phyloP scores from a whole-genome alignment of 2,888 invertebrate genomes.

The Latrodectus elegans region DNA sequence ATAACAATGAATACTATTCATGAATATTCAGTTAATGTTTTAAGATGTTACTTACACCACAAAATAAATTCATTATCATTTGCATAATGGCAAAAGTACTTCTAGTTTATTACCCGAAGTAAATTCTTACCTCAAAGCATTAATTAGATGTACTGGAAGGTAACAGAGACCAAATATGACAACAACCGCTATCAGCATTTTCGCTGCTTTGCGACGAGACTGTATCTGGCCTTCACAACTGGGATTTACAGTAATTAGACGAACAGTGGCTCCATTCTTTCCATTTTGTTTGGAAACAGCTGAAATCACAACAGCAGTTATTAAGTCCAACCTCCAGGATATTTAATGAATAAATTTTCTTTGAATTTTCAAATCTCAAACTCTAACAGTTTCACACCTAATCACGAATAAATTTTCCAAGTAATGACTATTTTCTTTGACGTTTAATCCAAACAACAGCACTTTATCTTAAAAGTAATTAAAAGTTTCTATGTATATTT shows the following conservation, averaged over 20 bases:
- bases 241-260: slow-evolving; percentile 42
- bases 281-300: slow-evolving; percentile 35
- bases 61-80: neutral
- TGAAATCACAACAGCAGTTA: slow-evolving; percentile 10
- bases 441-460: no score
- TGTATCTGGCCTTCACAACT: slow-evolving; percentile 82
- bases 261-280: slow-evolving; percentile 40
- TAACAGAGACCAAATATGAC: slow-evolving; percentile 93
- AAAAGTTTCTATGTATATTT: no score
- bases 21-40: no score
- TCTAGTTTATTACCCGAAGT: no score
- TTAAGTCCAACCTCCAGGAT: neutral
- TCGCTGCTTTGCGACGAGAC: slow-evolving; percentile 88
- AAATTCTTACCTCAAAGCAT: slow-evolving; percentile 79
- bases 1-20: no score
- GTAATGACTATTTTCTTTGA: no score
- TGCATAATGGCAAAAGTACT: neutral
- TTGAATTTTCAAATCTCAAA: no score
- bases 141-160: slow-evolving; percentile 90
- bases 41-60: neutral
- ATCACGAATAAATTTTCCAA: no score
- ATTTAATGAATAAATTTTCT: no score
- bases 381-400: no score
- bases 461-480: no score
- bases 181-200: slow-evolving; percentile 96